phyloP scores from a whole-genome alignment of 64 coral and sea anemone species.

The Stylophora pistillata region DNA sequence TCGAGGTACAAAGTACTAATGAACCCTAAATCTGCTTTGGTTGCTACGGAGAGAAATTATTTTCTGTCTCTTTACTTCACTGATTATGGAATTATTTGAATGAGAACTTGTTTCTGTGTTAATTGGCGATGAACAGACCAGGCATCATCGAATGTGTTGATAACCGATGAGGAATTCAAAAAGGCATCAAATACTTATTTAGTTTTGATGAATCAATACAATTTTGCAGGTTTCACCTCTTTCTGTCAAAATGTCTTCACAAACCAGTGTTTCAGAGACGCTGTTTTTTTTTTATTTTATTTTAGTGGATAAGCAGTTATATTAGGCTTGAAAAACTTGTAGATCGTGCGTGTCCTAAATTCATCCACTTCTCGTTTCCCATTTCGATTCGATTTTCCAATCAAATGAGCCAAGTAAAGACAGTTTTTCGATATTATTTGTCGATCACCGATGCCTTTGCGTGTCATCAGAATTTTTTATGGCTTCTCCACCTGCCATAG shows the following conservation, averaged over 20 bases:
- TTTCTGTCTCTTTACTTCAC: neutral
- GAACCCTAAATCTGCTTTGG: neutral
- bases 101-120: neutral
- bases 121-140: neutral
- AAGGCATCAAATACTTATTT: too few species aligned
- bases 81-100: neutral
- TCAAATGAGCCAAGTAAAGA: neutral
- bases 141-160: too few species aligned
- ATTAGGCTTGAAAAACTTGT: neutral
- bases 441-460: neutral
- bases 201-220: too few species aligned
- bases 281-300: neutral
- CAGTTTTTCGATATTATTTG: neutral
- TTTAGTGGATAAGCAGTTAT: neutral
- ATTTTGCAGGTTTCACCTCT: too few species aligned
- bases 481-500: neutral
- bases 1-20: conserved; percentile 13
- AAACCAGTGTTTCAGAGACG: neutral
- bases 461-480: neutral
- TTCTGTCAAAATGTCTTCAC: neutral
- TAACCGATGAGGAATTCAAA: too few species aligned
- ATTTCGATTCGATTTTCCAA: too few species aligned
- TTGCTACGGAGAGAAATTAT: neutral
- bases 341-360: neutral
- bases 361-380: too few species aligned